A percentile compares a stretch with the other conserved stretches of the same genome.
Conservation (phyloP, 2,888 invertebrate genomes). For the Cinara cedri region DNA sequence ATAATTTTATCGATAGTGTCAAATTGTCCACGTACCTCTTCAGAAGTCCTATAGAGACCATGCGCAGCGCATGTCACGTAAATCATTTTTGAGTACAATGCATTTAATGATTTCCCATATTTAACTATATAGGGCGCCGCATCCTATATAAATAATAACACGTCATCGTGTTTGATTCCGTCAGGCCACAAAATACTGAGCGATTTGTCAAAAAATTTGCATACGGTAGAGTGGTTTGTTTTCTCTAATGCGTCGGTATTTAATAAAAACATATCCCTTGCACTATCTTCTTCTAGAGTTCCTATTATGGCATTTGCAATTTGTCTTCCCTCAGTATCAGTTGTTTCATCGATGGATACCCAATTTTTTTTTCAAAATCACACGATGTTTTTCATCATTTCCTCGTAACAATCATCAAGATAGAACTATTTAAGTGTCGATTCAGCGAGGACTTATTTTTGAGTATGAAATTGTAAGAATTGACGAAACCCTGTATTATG, state of each 20-base stretch:
- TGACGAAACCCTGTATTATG: too few species aligned
- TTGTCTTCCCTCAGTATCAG: too few species aligned
- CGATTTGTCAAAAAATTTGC: constrained; percentile 24
- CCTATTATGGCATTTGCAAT: too few species aligned
- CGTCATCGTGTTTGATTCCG: constrained; percentile 59
- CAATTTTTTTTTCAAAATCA: neutral
- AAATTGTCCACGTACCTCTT: constrained; percentile 59
- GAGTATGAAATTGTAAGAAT: too few species aligned
- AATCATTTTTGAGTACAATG: too few species aligned
- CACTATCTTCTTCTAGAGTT: too few species aligned
- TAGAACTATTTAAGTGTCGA: neutral
- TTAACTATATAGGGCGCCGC: too few species aligned
- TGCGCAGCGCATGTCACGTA: constrained; percentile 61
- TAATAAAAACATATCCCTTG: constrained; percentile 17
- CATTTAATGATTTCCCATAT: too few species aligned
- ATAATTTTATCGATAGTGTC: constrained; percentile 59
- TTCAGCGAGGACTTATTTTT: constrained; percentile 1
- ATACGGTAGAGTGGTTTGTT: constrained; percentile 11
- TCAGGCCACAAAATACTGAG: constrained; percentile 26
- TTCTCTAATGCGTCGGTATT: constrained; percentile 21
- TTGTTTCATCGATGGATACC: too few species aligned
- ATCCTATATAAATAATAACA: too few species aligned
- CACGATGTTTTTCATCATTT: neutral
- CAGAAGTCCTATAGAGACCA: constrained; percentile 60
- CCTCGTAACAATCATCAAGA: constrained; percentile 12